Conservation (phyloP, 2,888 invertebrate genomes). For the Gibbula magus region DNA sequence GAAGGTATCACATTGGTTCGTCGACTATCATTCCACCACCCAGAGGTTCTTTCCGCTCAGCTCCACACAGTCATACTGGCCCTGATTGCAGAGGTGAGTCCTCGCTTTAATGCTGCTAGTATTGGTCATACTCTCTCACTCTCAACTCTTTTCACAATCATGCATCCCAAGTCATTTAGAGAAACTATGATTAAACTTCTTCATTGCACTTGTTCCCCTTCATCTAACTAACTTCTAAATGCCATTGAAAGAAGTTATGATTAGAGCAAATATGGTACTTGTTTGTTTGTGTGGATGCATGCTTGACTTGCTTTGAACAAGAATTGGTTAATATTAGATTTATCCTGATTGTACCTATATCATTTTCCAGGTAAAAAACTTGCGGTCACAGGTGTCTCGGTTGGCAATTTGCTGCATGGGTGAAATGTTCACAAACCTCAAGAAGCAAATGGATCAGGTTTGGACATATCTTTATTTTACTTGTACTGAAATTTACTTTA, state of each 20-base stretch:
- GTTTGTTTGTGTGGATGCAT: background rate
- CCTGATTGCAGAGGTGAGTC: conserved; percentile 78
- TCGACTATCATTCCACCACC: conserved; percentile 71
- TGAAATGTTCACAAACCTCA: conserved; percentile 82
- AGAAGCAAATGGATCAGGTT: conserved; percentile 80
- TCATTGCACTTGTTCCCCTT: too few species aligned
- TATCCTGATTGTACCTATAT: background rate
- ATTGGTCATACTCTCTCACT: too few species aligned
- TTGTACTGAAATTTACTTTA: background rate
- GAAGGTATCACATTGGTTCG: conserved; percentile 72
- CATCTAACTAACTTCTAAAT: too few species aligned
- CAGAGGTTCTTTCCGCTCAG: conserved; percentile 68
- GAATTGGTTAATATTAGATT: background rate
- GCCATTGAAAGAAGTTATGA: too few species aligned
- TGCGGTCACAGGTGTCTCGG: conserved; percentile 90
- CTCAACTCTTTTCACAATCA: too few species aligned
- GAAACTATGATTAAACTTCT: too few species aligned
- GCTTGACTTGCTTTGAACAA: background rate
- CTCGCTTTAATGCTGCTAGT: background rate
- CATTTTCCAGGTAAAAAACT: conserved; percentile 84
- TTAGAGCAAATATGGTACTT: too few species aligned
- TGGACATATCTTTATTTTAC: too few species aligned
- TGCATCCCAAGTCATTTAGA: too few species aligned
- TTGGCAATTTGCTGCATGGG: conserved; percentile 89
- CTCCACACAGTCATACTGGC: conserved; percentile 73